Percentiles rank a stretch among this genome's conserved stretches.
Evolutionary conservation across 2,113 vertebrate species (phyloP).

Genomic region (Speoplatyrhinus poulsoni): DNA sequence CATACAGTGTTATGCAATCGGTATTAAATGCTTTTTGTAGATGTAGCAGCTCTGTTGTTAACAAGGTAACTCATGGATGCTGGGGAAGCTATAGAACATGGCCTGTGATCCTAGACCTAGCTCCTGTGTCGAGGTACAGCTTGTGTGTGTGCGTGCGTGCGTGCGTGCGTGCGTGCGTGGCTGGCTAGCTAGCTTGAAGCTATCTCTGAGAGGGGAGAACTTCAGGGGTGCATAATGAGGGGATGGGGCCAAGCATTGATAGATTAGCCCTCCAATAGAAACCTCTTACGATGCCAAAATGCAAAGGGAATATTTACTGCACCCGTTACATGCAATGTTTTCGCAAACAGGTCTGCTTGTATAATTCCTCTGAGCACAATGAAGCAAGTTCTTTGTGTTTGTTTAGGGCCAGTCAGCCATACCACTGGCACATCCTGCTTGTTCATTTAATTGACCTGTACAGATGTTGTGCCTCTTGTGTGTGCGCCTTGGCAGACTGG

Average conservation of each 20-base stretch:
- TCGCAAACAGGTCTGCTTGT: too few species aligned
- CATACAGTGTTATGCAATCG: too few species aligned
- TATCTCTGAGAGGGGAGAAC: slow-evolving; percentile 50
- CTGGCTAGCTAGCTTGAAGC: too few species aligned
- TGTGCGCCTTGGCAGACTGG: slow-evolving; percentile 30
- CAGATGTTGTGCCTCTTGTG: slow-evolving; percentile 12
- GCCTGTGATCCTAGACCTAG: too few species aligned
- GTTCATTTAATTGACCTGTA: neutral
- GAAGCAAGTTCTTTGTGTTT: neutral
- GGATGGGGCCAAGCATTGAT: slow-evolving; percentile 61
- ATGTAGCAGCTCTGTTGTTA: too few species aligned
- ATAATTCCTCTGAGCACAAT: too few species aligned
- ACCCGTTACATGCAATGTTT: neutral
- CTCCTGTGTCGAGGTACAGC: too few species aligned
- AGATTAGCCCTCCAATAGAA: slow-evolving; percentile 67
- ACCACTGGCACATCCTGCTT: neutral
- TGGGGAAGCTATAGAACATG: too few species aligned
- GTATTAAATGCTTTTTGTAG: too few species aligned
- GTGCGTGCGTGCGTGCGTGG: too few species aligned
- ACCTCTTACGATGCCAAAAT: slow-evolving; percentile 46
- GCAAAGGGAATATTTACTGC: slow-evolving; percentile 42
- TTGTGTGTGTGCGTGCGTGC: too few species aligned
- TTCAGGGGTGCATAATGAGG: slow-evolving; percentile 36
- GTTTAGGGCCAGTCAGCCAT: slow-evolving; percentile 18
- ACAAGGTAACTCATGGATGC: too few species aligned